Conservation (phyloP, 2,113 vertebrate genomes). For the Bagarius yarrelli region DNA sequence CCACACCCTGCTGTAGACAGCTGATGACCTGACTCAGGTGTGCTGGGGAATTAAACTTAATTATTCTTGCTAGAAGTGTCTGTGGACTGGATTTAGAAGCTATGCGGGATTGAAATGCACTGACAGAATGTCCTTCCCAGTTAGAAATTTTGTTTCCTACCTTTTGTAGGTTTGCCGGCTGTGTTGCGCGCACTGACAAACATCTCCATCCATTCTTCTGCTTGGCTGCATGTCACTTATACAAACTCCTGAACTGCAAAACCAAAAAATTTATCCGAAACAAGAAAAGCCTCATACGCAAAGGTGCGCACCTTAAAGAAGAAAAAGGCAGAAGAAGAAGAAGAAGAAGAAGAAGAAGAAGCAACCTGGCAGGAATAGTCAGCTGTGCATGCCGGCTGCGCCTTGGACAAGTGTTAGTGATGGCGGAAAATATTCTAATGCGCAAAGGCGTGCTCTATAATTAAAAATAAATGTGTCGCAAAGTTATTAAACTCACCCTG, state of each 20-base stretch:
- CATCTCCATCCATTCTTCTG: slow-evolving; percentile 68
- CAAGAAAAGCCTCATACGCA: slow-evolving; percentile 18
- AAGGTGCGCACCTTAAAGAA: too few relatives aligned
- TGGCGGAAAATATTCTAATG: slow-evolving; percentile 18
- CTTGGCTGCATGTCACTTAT: slow-evolving; percentile 57
- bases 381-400: not conserved
- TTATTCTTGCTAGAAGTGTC: not conserved
- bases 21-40: slow-evolving; percentile 27
- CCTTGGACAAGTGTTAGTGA: not conserved
- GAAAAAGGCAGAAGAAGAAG: too few relatives aligned
- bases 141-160: slow-evolving; percentile 53
- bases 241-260: slow-evolving; percentile 56
- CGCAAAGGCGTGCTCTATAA: not conserved
- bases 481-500: slow-evolving; percentile 60
- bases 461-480: not conserved
- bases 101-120: not conserved
- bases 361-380: not conserved
- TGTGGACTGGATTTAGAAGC: not conserved
- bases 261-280: not conserved
- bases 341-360: not conserved
- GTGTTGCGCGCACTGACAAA: slow-evolving; percentile 55
- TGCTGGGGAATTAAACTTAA: not conserved
- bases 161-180: slow-evolving; percentile 61
- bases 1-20: not conserved
- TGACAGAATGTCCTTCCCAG: not conserved